Percentiles rank a stretch among this genome's conserved stretches.
Evolutionary conservation across 2,113 vertebrate genomes (phyloP).

Genomic region (Erpornis zantholeuca): DNA sequence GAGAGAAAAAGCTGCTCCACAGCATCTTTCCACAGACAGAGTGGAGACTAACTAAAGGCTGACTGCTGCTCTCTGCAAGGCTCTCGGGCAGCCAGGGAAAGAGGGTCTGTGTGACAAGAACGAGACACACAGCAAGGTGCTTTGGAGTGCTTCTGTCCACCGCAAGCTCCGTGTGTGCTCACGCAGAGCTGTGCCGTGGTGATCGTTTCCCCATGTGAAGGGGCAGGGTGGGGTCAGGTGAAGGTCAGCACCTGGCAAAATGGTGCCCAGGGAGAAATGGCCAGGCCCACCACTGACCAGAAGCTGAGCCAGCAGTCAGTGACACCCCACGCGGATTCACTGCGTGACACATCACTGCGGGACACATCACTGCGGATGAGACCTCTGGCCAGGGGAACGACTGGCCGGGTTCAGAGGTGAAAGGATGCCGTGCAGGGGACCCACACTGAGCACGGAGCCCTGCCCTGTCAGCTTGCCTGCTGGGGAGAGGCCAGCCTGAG

Average conservation of each 20-base stretch:
- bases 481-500: accelerated
- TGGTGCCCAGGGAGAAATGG: not conserved
- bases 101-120: not conserved
- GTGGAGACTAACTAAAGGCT: not conserved
- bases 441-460: not conserved
- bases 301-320: not conserved
- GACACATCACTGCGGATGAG: accelerated
- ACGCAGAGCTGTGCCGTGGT: not conserved
- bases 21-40: not conserved
- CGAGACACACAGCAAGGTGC: not conserved
- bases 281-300: not conserved
- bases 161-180: not conserved
- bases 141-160: not conserved
- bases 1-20: not conserved
- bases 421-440: not conserved
- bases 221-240: not conserved
- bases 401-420: not conserved
- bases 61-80: not conserved
- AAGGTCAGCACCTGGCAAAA: not conserved
- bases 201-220: not conserved
- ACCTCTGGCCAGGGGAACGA: accelerated
- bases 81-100: not conserved
- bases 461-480: accelerated
- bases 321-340: accelerated
- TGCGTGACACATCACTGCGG: accelerated